Evolutionary conservation across 2,888 invertebrate genomes (phyloP), one percentile per base, ranked within the genome.

Genomic region (Perithous albicinctus): DNA sequence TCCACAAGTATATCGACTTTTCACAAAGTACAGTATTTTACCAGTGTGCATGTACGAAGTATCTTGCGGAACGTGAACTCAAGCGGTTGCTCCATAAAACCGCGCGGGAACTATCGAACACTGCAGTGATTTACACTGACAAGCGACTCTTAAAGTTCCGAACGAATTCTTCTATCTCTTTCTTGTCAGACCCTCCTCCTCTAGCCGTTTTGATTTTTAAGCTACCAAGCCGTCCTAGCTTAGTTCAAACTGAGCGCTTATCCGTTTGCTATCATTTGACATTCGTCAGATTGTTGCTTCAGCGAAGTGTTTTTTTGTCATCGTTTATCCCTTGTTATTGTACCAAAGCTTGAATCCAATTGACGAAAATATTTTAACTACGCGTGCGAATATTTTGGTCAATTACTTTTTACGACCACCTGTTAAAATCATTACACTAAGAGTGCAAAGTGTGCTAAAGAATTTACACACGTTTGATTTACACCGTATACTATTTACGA

Each of bases 21-120:
- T 18, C 8, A 32, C 32, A 18, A 18, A 32, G 35, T 32, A 32
- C 29, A 32, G 8, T 59, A 59, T 59, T 35, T 59, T 32, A 59
- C 15, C 63, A 38, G 63, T 41, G 20, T 41, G 23, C 63, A 38
- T 63, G 20, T 41, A 67, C 72, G 38, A 70, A 76, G 41, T 72
- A 56, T 66, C 38, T 54, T 35, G 41, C 48, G 48, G 18, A 81
- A 73, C 26, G 15, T 18, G 54, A 54, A 38, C 66, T 77, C 63
- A 1, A 23, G 46, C 43, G n/a, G 61, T 73, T 69, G 73, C 77
- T 59, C 73, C 81, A 78, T 78, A 78, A 78, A 77, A 78, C 38
- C 63, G n/a, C n/a, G n/a, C n/a, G 66, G 69, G 64, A 81, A 81
- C 78, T 81, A 81, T 73, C 78, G 78, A 77, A 73, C 41, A 20